Evolutionary conservation across 2,113 vertebrate species (phyloP).

Genomic region (Menura novaehollandiae): DNA sequence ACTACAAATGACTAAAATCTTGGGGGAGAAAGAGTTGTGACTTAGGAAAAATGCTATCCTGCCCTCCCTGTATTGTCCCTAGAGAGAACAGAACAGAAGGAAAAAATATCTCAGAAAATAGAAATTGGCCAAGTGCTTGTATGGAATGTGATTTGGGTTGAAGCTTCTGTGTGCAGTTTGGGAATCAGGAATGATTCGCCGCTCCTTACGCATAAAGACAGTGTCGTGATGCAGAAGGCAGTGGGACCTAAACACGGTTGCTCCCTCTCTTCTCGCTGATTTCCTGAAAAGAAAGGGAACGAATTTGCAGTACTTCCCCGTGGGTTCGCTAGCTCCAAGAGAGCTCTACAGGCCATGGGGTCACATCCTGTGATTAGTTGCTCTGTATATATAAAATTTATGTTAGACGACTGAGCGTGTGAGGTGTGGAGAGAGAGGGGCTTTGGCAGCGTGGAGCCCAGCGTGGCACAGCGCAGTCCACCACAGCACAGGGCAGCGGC

Average conservation of each 20-base stretch:
- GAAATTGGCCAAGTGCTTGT: neutral
- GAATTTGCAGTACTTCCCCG: neutral
- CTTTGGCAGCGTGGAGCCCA: neutral
- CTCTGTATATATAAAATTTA: neutral
- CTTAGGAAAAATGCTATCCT: neutral
- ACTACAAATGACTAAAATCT: neutral
- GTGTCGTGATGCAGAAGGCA: neutral
- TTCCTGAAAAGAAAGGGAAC: neutral
- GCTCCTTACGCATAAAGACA: neutral
- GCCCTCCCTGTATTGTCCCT: neutral
- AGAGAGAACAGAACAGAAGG: neutral
- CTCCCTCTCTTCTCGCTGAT: neutral
- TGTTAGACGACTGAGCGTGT: too few relatives aligned
- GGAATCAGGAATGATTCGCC: neutral
- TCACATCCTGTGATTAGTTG: neutral
- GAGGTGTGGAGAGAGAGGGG: neutral
- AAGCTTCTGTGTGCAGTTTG: neutral
- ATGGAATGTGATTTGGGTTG: neutral
- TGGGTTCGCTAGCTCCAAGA: rapidly evolving
- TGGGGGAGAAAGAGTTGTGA: neutral
- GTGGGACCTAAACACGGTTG: rapidly evolving
- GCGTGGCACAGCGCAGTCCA: neutral
- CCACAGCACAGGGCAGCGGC: rapidly evolving
- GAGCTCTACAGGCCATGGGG: neutral
- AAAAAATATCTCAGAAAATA: neutral